Evolutionary conservation across 2,888 invertebrate genomes (phyloP).

Genomic region (Lepidocyrtoides sp.): DNA sequence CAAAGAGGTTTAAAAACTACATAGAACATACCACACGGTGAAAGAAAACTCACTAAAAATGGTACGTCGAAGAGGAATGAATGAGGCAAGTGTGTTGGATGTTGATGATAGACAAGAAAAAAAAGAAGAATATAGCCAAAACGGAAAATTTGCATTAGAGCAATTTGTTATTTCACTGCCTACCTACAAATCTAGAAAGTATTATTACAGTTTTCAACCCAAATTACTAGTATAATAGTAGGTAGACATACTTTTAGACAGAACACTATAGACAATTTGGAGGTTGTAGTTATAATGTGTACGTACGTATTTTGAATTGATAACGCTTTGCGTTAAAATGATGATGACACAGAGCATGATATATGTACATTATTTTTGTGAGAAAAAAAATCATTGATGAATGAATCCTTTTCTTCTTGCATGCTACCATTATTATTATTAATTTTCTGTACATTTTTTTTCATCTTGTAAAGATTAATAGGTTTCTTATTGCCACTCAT

Average conservation of each 20-base stretch:
- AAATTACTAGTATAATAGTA: neutral
- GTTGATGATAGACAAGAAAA: neutral
- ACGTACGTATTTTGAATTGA: too few relatives aligned
- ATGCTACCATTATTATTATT: too few relatives aligned
- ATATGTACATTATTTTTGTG: too few relatives aligned
- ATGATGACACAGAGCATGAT: too few relatives aligned
- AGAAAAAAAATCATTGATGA: too few relatives aligned
- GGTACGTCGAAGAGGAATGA: neutral
- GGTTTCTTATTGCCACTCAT: too few relatives aligned
- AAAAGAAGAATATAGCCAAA: neutral
- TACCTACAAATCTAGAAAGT: slow-evolving; percentile 26
- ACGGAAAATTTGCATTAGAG: slow-evolving; percentile 13
- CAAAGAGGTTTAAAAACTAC: slow-evolving; percentile 20
- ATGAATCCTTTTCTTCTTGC: too few relatives aligned
- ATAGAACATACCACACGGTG: neutral
- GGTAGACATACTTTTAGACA: neutral
- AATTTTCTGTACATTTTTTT: too few relatives aligned
- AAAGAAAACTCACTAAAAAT: slow-evolving; percentile 5
- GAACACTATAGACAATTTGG: neutral
- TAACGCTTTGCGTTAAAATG: too few relatives aligned
- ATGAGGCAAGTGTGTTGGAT: slow-evolving; percentile 28
- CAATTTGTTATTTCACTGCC: neutral
- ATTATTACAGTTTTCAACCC: slow-evolving; percentile 3
- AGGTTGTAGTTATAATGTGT: too few relatives aligned
- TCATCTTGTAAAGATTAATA: too few relatives aligned